These are phyloP conservation scores for Drosophila sucinea DNA, from an alignment of 1,140 invertebrate species.

Conservation along the genomic window DNA sequence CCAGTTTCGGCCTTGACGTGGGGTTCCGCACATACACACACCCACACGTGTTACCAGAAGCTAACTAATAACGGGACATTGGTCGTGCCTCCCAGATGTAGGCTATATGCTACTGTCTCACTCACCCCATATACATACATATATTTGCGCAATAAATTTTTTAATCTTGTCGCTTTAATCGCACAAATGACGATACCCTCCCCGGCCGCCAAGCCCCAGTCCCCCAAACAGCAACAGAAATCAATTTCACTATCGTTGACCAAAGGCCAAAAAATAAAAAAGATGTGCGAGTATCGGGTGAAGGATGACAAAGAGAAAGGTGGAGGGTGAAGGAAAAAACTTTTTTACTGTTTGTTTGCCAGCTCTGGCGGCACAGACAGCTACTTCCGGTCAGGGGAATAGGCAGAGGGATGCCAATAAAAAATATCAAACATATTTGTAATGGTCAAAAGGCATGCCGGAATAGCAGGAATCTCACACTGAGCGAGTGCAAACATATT, in stretches of 20 bases:
- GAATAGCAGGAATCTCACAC: slow-evolving; percentile 17
- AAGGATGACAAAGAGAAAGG: neutral
- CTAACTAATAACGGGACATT: slow-evolving; percentile 72
- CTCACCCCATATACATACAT: slow-evolving; percentile 47
- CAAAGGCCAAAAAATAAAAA: slow-evolving; percentile 29
- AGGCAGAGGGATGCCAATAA: slow-evolving; percentile 55
- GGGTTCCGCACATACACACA: slow-evolving; percentile 16
- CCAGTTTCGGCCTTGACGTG: slow-evolving; percentile 58
- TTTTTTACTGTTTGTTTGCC: slow-evolving; percentile 59
- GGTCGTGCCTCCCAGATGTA: slow-evolving; percentile 64
- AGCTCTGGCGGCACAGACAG: slow-evolving; percentile 37
- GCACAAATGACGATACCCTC: slow-evolving; percentile 82
- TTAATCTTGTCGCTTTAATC: slow-evolving; percentile 83
- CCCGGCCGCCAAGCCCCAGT: slow-evolving; percentile 30
- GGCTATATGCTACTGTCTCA: slow-evolving; percentile 59
- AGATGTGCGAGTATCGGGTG: neutral
- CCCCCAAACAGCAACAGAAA: slow-evolving; percentile 70
- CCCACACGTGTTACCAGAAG: slow-evolving; percentile 57
- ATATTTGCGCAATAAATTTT: slow-evolving; percentile 84
- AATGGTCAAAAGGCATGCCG: slow-evolving; percentile 47
- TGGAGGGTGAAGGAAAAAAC: neutral
- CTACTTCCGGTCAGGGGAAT: slow-evolving; percentile 53
- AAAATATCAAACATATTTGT: slow-evolving; percentile 77
- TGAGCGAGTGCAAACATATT: slow-evolving; percentile 62
- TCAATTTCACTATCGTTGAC: slow-evolving; percentile 81